These are phyloP conservation scores for Phoxinus dragarum DNA, from an alignment of 2,797 vertebrate genomes.

Conservation along the genomic window DNA sequence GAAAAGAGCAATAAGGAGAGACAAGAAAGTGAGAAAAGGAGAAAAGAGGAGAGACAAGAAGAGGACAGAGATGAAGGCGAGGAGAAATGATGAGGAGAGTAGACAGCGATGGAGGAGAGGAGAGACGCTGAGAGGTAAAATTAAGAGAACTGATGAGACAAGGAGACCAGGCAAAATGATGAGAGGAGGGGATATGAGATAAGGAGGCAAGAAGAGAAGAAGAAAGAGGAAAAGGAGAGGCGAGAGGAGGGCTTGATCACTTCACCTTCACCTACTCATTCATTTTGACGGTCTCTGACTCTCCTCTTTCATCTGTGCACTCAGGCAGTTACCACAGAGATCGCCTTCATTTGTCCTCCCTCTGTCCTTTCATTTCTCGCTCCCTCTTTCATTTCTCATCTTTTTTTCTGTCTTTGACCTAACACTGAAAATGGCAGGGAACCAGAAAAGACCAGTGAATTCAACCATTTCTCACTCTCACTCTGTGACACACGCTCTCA, in stretches of 20 bases:
- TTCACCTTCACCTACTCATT: constrained; percentile 34
- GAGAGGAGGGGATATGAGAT: background rate
- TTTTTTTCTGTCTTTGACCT: constrained; percentile 23
- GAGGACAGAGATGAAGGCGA: background rate
- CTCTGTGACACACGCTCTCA: constrained; percentile 9
- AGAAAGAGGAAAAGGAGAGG: background rate
- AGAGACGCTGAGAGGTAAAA: background rate
- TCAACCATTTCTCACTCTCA: constrained; percentile 33
- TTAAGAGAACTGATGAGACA: background rate
- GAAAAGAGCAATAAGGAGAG: background rate
- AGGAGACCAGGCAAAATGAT: background rate
- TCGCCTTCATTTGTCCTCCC: constrained; percentile 43
- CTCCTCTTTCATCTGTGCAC: constrained; percentile 56
- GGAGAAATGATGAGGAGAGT: background rate
- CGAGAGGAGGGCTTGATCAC: background rate
- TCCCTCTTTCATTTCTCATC: background rate
- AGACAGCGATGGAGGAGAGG: background rate
- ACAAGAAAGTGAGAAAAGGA: background rate
- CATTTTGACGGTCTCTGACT: constrained; percentile 14
- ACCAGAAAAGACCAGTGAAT: constrained; percentile 27
- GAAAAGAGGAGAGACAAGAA: background rate
- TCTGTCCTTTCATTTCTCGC: constrained; percentile 34
- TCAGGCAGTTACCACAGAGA: constrained; percentile 59
- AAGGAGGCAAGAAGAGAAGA: background rate
- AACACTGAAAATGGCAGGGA: constrained; percentile 26